These are phyloP conservation scores for Rhinopomastus cyanomelas DNA, from an alignment of 2,113 vertebrate genomes.

Conservation along the genomic window DNA sequence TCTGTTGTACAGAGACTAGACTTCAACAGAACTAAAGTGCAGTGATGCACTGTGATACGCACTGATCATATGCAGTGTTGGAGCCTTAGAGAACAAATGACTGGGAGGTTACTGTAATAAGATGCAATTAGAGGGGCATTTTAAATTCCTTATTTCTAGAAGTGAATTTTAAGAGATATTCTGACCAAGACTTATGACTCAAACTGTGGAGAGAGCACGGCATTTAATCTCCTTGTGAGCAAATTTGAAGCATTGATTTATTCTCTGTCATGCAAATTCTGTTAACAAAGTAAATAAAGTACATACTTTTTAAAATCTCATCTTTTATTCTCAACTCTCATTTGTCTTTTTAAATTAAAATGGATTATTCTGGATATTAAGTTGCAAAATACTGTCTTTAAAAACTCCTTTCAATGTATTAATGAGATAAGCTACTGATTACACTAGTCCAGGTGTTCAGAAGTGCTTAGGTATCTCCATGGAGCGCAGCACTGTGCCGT, in stretches of 20 bases:
- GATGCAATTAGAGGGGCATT: not conserved
- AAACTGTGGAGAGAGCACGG: not conserved
- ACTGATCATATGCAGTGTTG: not conserved
- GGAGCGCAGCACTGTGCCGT: not conserved
- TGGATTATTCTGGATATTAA: slow-evolving; percentile 19
- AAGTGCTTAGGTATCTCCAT: slow-evolving; percentile 20
- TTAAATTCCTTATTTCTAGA: not conserved
- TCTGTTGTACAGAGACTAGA: not conserved
- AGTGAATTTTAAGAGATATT: slow-evolving; percentile 3
- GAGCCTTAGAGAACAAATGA: not conserved
- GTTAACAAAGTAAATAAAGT: slow-evolving; percentile 12
- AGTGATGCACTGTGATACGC: not conserved
- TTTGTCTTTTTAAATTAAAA: slow-evolving; percentile 36
- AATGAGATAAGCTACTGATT: slow-evolving; percentile 38
- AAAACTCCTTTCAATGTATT: slow-evolving; percentile 17
- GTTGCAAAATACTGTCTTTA: not conserved
- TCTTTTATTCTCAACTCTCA: not conserved
- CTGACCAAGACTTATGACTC: not conserved
- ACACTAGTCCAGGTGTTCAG: slow-evolving; percentile 30
- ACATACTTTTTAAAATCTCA: not conserved
- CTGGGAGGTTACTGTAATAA: not conserved
- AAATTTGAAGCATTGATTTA: slow-evolving; percentile 6
- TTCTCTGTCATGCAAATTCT: slow-evolving; percentile 17
- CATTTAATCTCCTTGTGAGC: not conserved
- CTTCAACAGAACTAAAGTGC: not conserved